phyloP scores from a whole-genome alignment of 2,797 vertebrate species.

The Mormyrops boulengeri region DNA sequence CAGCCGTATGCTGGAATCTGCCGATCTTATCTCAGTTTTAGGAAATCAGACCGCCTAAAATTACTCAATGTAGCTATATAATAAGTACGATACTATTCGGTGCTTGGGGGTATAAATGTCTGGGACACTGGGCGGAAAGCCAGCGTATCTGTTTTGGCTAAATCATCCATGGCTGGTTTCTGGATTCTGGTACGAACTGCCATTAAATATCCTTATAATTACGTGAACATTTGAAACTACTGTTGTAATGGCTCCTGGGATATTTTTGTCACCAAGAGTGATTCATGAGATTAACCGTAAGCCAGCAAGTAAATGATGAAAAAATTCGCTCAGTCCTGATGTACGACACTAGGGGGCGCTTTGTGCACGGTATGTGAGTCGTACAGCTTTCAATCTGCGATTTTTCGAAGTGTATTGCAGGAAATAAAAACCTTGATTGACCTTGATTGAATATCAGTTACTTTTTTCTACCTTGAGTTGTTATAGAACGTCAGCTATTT shows the following conservation, averaged over 20 bases:
- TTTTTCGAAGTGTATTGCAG: not conserved
- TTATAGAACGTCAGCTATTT: not conserved
- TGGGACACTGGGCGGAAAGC: not conserved
- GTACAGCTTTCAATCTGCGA: not conserved
- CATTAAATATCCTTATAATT: not conserved
- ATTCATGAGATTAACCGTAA: not conserved
- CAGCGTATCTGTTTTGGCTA: not conserved
- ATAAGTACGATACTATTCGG: not conserved
- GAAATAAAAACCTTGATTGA: not conserved
- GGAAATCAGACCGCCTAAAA: not conserved
- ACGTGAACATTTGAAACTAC: not conserved
- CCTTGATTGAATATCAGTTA: not conserved
- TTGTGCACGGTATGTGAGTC: not conserved
- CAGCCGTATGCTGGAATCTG: not conserved
- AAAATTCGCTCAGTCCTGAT: not conserved
- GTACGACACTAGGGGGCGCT: conserved; percentile 32
- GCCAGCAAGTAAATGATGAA: not conserved
- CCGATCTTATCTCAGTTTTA: not conserved
- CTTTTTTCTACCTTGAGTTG: not conserved
- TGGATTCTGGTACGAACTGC: not conserved
- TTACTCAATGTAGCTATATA: not conserved
- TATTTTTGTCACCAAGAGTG: not conserved
- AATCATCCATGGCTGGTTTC: not conserved
- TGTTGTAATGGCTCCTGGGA: not conserved
- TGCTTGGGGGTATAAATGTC: not conserved